Conservation (phyloP, 1,140 invertebrate species). For the Drosophila bocqueti region DNA sequence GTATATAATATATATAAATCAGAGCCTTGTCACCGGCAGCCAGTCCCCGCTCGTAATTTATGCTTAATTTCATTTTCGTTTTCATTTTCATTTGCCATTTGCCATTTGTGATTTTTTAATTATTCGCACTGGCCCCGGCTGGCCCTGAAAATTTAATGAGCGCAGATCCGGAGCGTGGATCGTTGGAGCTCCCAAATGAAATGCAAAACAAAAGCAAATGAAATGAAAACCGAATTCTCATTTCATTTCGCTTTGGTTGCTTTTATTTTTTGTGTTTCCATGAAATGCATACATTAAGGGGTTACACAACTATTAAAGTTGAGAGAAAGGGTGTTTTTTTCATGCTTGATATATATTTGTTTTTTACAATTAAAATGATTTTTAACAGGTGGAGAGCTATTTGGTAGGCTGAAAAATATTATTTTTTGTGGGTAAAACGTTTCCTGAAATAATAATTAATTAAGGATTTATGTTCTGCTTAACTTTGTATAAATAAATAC, state of each 20-base stretch:
- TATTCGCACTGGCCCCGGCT: constrained; percentile 32
- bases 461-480: no score
- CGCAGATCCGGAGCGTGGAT: not conserved
- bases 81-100: constrained; percentile 55
- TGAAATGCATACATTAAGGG: constrained; percentile 35
- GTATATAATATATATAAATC: constrained; percentile 51
- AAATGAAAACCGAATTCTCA: constrained; percentile 28
- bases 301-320: not conserved
- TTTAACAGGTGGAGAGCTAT: not conserved
- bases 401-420: no score
- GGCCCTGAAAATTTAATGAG: constrained; percentile 69
- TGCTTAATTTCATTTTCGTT: constrained; percentile 63
- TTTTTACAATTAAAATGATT: not conserved
- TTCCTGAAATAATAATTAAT: not conserved
- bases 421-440: no score
- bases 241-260: not conserved
- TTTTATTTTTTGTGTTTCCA: not conserved
- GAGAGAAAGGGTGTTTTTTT: not conserved
- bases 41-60: constrained; percentile 59
- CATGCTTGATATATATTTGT: not conserved
- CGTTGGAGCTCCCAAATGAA: constrained; percentile 28
- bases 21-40: constrained; percentile 56
- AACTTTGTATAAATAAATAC: not conserved
- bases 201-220: constrained; percentile 54
- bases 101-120: constrained; percentile 60